A percentile compares a stretch with the other conserved stretches of the same genome.
Conservation (phyloP, 1,140 invertebrate species). For the Drosophila yakuba region DNA sequence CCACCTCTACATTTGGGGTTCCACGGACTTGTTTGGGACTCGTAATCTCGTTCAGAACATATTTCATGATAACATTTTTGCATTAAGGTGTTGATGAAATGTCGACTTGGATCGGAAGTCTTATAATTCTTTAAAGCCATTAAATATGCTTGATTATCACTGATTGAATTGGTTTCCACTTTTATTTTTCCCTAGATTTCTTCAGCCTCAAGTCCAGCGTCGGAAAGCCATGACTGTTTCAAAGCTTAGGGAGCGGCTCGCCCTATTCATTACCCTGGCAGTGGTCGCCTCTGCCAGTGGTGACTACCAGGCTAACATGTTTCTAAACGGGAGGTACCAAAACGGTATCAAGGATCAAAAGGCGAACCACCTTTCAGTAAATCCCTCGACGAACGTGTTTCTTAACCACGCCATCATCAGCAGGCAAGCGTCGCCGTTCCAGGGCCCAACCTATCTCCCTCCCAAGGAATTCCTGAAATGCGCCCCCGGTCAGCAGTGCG, state of each 20-base stretch:
- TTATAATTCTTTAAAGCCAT: not conserved
- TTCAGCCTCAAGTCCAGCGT: not conserved
- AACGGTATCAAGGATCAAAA: slow-evolving; percentile 59
- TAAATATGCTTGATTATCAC: too few relatives aligned
- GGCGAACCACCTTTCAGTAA: slow-evolving; percentile 63
- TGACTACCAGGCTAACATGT: slow-evolving; percentile 75
- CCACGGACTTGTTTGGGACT: slow-evolving; percentile 65
- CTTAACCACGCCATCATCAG: slow-evolving; percentile 79
- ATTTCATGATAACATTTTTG: slow-evolving; percentile 60
- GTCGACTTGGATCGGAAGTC: not conserved
- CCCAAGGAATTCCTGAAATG: slow-evolving; percentile 75
- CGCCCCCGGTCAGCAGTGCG: slow-evolving; percentile 70
- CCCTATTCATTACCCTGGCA: slow-evolving; percentile 50
- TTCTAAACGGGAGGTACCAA: slow-evolving; percentile 78
- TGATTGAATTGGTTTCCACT: not conserved
- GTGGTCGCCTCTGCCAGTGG: slow-evolving; percentile 34
- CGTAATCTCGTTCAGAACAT: slow-evolving; percentile 53
- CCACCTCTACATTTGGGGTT: too few relatives aligned
- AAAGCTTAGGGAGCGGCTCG: slow-evolving; percentile 47
- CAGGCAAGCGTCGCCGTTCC: slow-evolving; percentile 73
- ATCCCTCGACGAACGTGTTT: slow-evolving; percentile 70
- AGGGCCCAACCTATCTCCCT: slow-evolving; percentile 77
- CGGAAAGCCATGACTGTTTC: slow-evolving; percentile 27
- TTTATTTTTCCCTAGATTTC: not conserved
- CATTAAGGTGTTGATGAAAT: slow-evolving; percentile 42